phyloP scores from a whole-genome alignment of 2,113 vertebrate genomes.

The Megatriorchis doriae region DNA sequence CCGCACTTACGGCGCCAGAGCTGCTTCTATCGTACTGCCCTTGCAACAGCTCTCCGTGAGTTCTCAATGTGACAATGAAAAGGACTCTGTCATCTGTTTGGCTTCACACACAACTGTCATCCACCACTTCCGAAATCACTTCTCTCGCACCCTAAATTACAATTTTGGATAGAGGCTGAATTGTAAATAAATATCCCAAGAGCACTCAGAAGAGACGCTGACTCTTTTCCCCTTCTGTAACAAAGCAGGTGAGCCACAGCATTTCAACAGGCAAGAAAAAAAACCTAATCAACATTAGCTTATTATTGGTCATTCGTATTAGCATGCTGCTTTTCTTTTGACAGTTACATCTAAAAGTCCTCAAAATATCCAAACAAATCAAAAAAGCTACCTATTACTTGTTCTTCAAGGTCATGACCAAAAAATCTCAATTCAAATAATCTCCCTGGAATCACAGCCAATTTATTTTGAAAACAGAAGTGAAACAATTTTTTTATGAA shows the following conservation, averaged over 20 bases:
- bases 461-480: slow-evolving; percentile 53
- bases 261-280: not conserved
- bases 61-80: not conserved
- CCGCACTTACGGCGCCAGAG: not conserved
- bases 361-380: not conserved
- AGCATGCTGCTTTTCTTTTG: not conserved
- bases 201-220: not conserved
- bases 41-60: not conserved
- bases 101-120: slow-evolving; percentile 12
- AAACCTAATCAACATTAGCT: not conserved
- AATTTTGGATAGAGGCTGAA: not conserved
- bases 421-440: slow-evolving; percentile 21
- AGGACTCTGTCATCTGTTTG: not conserved
- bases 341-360: not conserved
- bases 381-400: not conserved
- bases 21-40: not conserved
- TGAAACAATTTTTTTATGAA: slow-evolving; percentile 14
- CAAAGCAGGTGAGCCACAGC: not conserved
- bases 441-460: not conserved
- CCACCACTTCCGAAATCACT: slow-evolving; percentile 9
- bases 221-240: not conserved
- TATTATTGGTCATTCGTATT: not conserved
- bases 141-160: not conserved
- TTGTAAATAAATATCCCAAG: slow-evolving; percentile 24
- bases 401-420: not conserved